Evolutionary conservation across 1,140 invertebrate genomes (phyloP), one percentile per base, ranked within the genome.

Genomic region (Zaprionus nigranus): DNA sequence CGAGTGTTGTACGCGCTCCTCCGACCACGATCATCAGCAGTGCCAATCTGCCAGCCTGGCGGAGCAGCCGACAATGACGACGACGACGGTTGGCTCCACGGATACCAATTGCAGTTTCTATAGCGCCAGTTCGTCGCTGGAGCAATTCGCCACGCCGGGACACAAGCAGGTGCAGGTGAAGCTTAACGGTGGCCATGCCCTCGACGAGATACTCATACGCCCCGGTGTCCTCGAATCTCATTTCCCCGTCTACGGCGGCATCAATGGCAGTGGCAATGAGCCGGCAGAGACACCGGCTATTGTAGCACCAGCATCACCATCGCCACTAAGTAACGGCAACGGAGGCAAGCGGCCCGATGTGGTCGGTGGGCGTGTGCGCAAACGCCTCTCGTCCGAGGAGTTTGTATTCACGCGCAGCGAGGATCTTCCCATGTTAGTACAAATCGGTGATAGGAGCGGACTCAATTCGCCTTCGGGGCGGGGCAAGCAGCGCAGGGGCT

Each of bases 161-260:
- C 22, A 43, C 40, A 15, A 0, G 7, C 75, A 77, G 20, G 53
- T 24, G 5, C 72, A 43, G n/a, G 13, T 53, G 3, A 12, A 53
- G 5, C 38, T 69, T 5, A 90, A 91, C 46, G 76, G 81, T 12
- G 73, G 66, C 1, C 61, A 76, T 11, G 56, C 62, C 3, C 60
- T 76, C 51, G 82, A 82, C 30, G 73, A 75, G 69, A 80, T 80
- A 20, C 67, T 86, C 7, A 91, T 90, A 58, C 84, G 83, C 51
- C 81, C 84, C 3, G 92, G 92, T 30, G 82, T 93, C 2, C 74
- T 93, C 4, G 92, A 93, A 58, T 93, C 92, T 13, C 92, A 93
- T 59, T 93, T 93, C 65, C 92, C 92, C 2, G 77, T 92, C 3
- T 62, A 54, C 28, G 59, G 51, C 34, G 63, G 70, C 24, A 34